phyloP scores from a whole-genome alignment of 2,888 invertebrate genomes.

The Cyaniris semiargus region DNA sequence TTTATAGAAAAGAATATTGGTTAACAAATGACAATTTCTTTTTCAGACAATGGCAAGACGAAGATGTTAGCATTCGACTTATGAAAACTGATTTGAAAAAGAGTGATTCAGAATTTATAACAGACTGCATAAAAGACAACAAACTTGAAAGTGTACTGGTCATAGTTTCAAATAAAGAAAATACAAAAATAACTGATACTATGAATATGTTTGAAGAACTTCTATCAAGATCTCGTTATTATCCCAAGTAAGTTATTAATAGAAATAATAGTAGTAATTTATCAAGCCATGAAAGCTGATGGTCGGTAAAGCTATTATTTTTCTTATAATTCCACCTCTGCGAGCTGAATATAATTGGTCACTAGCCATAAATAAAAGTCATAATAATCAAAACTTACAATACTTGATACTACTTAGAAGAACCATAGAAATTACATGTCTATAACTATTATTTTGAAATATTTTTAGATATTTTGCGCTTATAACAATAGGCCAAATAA shows the following conservation, averaged over 20 bases:
- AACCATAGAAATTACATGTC: too few species aligned
- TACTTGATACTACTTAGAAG: too few species aligned
- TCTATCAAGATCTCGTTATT: background rate
- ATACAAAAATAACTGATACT: background rate
- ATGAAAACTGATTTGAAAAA: background rate
- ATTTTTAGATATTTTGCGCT: slow-evolving; percentile 26
- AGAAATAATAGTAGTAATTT: background rate
- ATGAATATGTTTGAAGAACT: background rate
- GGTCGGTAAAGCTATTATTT: background rate
- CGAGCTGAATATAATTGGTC: too few species aligned
- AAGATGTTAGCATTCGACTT: background rate
- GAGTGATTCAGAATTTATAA: background rate
- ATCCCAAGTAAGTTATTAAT: background rate
- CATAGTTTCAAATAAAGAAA: background rate
- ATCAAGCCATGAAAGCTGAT: background rate
- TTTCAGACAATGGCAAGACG: slow-evolving; percentile 24
- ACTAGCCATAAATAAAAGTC: too few species aligned
- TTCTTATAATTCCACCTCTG: too few species aligned
- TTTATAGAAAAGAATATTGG: background rate
- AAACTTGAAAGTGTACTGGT: slow-evolving; percentile 1
- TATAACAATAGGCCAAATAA: background rate
- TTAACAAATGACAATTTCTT: background rate
- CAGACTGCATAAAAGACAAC: background rate
- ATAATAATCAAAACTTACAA: too few species aligned
- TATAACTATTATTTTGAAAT: background rate